Evolutionary conservation across 2,797 vertebrate genomes (phyloP).

Genomic region (Phoebastria nigripes): DNA sequence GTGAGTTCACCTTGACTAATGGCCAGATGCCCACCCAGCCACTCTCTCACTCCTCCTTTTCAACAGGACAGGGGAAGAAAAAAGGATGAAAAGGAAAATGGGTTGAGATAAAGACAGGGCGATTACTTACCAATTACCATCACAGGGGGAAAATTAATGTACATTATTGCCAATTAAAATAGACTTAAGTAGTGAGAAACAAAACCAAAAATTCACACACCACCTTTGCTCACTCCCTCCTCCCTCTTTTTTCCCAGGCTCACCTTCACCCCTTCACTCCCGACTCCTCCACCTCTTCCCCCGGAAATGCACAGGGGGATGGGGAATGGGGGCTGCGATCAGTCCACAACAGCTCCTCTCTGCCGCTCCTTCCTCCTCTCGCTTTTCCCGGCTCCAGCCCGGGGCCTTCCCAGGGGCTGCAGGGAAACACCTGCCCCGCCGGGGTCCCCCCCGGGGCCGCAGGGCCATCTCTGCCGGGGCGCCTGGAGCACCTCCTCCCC

Average conservation of each 20-base stretch:
- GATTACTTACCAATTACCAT: background rate
- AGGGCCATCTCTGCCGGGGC: too few species aligned
- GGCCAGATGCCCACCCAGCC: background rate
- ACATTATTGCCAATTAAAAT: background rate
- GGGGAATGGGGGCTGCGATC: accelerated
- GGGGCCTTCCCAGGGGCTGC: background rate
- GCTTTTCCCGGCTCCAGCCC: background rate
- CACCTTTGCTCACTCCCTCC: background rate
- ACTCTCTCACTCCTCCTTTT: accelerated
- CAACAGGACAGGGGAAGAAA: background rate
- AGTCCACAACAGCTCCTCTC: accelerated
- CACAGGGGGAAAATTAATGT: background rate
- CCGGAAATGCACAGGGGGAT: too few species aligned
- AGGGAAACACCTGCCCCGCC: background rate
- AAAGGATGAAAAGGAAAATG: background rate
- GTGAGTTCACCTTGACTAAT: background rate
- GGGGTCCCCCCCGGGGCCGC: background rate
- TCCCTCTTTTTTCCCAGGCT: background rate
- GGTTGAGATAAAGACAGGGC: background rate
- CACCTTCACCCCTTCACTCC: too few species aligned
- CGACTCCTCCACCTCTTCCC: accelerated
- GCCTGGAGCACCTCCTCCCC: background rate
- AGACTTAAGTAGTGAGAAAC: background rate
- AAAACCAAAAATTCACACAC: background rate
- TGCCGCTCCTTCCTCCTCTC: too few species aligned